Conservation (phyloP, 1,140 invertebrate species). For the Drosophila watanabei region DNA sequence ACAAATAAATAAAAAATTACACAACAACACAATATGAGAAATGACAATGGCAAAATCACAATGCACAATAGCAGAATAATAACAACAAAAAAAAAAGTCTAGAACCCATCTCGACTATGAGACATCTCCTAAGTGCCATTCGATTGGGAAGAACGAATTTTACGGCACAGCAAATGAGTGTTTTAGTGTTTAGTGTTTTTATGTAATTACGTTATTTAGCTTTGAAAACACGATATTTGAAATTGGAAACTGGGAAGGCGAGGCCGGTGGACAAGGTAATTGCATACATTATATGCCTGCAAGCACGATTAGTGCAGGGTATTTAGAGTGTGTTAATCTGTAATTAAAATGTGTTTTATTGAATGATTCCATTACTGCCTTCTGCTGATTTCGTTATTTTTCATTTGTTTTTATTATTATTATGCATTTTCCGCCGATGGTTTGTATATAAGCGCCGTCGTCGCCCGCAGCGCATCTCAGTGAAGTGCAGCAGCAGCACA, state of each 20-base stretch:
- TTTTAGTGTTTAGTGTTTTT: not conserved
- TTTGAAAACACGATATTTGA: conserved; percentile 19
- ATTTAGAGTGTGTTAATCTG: conserved; percentile 64
- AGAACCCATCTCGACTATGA: not conserved
- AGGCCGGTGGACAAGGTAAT: conserved; percentile 31
- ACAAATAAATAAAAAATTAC: conserved; percentile 4
- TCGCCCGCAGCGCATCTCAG: conserved; percentile 36
- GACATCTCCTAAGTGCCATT: conserved; percentile 18
- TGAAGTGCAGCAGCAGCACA: conserved; percentile 46
- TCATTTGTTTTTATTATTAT: conserved; percentile 39
- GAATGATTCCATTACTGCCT: conserved; percentile 54
- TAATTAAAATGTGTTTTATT: conserved; percentile 78
- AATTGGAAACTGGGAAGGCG: conserved; percentile 7
- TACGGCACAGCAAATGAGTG: not conserved
- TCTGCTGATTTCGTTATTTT: conserved; percentile 28
- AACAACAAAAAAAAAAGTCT: conserved; percentile 1
- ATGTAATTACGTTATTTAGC: not conserved
- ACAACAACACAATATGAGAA: conserved; percentile 23
- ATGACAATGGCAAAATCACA: conserved; percentile 57
- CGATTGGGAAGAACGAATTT: not conserved
- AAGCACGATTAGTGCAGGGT: conserved; percentile 39
- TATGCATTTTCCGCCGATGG: conserved; percentile 51
- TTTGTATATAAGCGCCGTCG: conserved; percentile 55
- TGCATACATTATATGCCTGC: conserved; percentile 31
- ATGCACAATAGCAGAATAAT: conserved; percentile 24